Evolutionary conservation across 2,888 invertebrate species (phyloP).

Genomic region (Opisthograptis luteolata): DNA sequence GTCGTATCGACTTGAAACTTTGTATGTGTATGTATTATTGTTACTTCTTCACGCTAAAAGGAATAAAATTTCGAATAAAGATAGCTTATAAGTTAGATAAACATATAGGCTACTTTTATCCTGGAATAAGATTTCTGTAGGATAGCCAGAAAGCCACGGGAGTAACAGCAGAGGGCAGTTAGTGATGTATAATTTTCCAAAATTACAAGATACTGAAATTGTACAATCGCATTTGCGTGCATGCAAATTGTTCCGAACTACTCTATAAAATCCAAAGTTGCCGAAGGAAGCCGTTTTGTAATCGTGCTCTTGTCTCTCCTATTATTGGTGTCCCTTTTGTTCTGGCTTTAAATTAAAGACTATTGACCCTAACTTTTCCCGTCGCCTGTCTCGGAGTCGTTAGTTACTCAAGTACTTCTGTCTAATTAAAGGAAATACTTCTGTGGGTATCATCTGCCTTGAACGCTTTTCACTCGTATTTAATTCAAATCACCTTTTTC

Average conservation of each 20-base stretch:
- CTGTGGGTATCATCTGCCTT: slow-evolving; percentile 35
- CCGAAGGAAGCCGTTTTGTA: slow-evolving; percentile 60
- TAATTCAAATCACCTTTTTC: slow-evolving; percentile 13
- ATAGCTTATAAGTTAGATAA: too few species aligned
- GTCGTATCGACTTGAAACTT: too few species aligned
- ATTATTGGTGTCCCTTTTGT: slow-evolving; percentile 74
- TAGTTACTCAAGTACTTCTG: slow-evolving; percentile 54
- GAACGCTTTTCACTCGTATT: slow-evolving; percentile 16
- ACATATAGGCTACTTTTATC: too few species aligned
- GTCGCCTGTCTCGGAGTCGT: slow-evolving; percentile 45
- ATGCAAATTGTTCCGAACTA: slow-evolving; percentile 23
- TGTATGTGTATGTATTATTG: too few species aligned
- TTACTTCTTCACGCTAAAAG: too few species aligned
- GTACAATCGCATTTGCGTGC: slow-evolving; percentile 4
- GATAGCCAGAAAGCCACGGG: too few species aligned
- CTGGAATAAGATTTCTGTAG: too few species aligned
- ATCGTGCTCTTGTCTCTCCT: slow-evolving; percentile 65
- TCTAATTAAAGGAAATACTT: slow-evolving; percentile 50
- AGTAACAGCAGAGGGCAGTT: background rate
- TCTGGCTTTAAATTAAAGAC: slow-evolving; percentile 74
- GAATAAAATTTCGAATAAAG: too few species aligned
- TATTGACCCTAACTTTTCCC: slow-evolving; percentile 70
- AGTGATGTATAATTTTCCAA: background rate
- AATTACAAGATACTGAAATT: background rate
- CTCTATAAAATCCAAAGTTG: slow-evolving; percentile 50